Conservation (phyloP, 2,888 invertebrate genomes). For the Stenodera caucasica region DNA sequence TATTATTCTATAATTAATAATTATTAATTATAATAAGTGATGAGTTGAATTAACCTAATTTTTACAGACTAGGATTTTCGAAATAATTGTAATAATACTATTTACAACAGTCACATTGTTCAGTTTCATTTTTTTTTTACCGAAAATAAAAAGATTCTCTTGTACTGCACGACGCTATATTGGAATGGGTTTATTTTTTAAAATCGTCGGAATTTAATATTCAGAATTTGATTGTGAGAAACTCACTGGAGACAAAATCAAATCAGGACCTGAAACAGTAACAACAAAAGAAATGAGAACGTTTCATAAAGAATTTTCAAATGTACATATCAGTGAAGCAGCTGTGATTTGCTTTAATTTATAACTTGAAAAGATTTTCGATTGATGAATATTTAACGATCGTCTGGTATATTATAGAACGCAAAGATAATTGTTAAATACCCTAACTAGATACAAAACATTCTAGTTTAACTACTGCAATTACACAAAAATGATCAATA, state of each 20-base stretch:
- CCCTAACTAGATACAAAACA: slow-evolving; percentile 18
- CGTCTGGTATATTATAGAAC: slow-evolving; percentile 3
- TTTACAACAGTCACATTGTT: background rate
- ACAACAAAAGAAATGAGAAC: background rate
- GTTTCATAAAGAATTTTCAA: background rate
- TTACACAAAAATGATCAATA: slow-evolving; percentile 20
- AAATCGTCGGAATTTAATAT: slow-evolving; percentile 35
- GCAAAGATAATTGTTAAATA: slow-evolving; percentile 17
- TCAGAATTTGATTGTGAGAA: slow-evolving; percentile 47
- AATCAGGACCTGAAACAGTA: slow-evolving; percentile 51
- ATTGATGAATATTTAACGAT: slow-evolving; percentile 15
- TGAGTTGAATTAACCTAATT: background rate
- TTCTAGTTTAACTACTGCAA: slow-evolving; percentile 14
- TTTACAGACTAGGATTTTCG: background rate
- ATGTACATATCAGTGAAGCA: no score
- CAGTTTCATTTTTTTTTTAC: background rate
- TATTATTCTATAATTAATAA: background rate
- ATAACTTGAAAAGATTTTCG: background rate
- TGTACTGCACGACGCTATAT: background rate
- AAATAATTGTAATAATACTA: slow-evolving; percentile 1
- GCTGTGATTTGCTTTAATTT: no score
- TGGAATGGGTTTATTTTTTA: slow-evolving; percentile 3
- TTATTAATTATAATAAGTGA: background rate
- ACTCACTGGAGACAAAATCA: slow-evolving; percentile 52
- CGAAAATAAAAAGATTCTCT: no score